Evolutionary conservation across 2,797 vertebrate species (phyloP), one percentile per base, ranked within the genome.

Genomic region (Cynopterus sphinx): DNA sequence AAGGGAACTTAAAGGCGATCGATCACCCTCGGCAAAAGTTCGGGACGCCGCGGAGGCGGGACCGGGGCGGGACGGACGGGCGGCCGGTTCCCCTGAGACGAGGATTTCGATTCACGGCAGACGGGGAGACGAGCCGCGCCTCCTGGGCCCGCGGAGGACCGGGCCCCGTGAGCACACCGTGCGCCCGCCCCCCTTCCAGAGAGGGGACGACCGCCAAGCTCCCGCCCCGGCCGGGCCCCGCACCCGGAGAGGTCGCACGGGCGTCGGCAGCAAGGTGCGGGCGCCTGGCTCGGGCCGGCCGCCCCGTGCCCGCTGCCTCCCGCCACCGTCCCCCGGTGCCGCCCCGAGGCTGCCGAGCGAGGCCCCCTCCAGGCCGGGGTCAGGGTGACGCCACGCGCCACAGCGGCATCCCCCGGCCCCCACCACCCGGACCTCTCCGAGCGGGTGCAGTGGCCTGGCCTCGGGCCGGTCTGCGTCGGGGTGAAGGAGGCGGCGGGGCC

Each of bases 1-100:
- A 99, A 99, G 99, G 99, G 99, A 99, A 99, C 99, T 99, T 99
- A 99, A 99, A 99, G 99, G 99, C 99, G 99, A 99, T 99, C 99
- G 99, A 99, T 99, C 99, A 99, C 99, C 99, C 99, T 99, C 99
- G 99, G 99, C 99, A 98, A 98, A 99, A 99, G 98, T 99, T 99
- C 99, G 99, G 99, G 98, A 98, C 98, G 99, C 99, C 99, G 99
- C 99, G 99, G 99, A 99, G 99, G 99, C 99, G 91, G 97, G 98
- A 98, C 98, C 97, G 98, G 73, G 98, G 97, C 97, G 92, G 97
- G 97, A 96, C 96, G 96, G 96, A 97, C 51, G 73, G 96, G 96
- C 83, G 98, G 98, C 98, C 86, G 91, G 95, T 97, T 98, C 98
- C 94, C 97, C 97, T 16, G 49, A 16, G 49, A 1, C 49, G 49